phyloP scores from a whole-genome alignment of 1,140 invertebrate genomes.

The Doryteuthis pealeii region DNA sequence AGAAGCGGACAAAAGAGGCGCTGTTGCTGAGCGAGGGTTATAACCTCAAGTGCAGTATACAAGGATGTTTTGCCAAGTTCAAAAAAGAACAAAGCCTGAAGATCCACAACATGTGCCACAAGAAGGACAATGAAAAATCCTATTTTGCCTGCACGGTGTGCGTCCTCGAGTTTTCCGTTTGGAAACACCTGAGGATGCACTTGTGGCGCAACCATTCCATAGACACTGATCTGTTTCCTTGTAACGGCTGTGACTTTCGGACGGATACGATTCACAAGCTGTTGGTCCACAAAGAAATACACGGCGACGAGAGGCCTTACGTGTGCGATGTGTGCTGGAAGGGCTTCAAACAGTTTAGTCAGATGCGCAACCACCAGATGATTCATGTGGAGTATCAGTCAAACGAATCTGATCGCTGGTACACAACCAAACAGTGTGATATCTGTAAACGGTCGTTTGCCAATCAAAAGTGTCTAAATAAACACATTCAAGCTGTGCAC shows the following conservation, averaged over 20 bases:
- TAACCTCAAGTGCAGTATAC: slow-evolving; percentile 29
- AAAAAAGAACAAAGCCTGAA: slow-evolving; percentile 60
- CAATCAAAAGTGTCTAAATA: slow-evolving; percentile 74
- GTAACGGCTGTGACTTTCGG: slow-evolving; percentile 63
- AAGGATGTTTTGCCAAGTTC: slow-evolving; percentile 48
- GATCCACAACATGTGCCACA: slow-evolving; percentile 68
- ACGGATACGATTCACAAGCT: slow-evolving; percentile 69
- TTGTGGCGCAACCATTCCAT: slow-evolving; percentile 72
- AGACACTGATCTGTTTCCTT: slow-evolving; percentile 70
- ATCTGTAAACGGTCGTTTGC: slow-evolving; percentile 72
- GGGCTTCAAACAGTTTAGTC: slow-evolving; percentile 75
- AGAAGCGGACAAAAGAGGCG: slow-evolving; percentile 24
- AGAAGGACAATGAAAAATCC: slow-evolving; percentile 50
- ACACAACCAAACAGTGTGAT: slow-evolving; percentile 70
- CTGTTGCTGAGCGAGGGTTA: slow-evolving; percentile 19
- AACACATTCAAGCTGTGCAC: slow-evolving; percentile 77
- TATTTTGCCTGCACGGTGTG: slow-evolving; percentile 73
- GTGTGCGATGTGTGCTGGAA: slow-evolving; percentile 72
- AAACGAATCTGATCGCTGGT: slow-evolving; percentile 56
- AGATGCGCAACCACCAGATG: slow-evolving; percentile 68
- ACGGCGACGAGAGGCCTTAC: slow-evolving; percentile 68
- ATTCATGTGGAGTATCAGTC: slow-evolving; percentile 62
- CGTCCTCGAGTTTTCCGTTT: slow-evolving; percentile 64
- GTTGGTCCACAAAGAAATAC: slow-evolving; percentile 68
- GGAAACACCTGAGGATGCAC: slow-evolving; percentile 69